These are phyloP conservation scores for Tarsius wallacei DNA, from an alignment of 2,797 vertebrate species.

Conservation along the genomic window DNA sequence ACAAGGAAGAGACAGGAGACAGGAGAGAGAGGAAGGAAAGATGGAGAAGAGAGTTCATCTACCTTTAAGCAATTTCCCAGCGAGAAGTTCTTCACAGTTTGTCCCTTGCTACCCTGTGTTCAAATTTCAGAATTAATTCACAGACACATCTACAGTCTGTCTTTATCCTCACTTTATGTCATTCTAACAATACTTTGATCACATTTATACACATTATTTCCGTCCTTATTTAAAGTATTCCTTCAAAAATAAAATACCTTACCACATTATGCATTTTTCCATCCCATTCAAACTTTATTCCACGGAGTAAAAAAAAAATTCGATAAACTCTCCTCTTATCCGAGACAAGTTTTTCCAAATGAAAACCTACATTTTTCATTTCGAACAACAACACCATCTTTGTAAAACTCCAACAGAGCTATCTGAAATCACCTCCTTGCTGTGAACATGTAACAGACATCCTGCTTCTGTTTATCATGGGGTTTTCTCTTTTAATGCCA, in stretches of 20 bases:
- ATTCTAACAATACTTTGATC: neutral
- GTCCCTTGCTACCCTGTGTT: neutral
- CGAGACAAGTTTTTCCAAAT: neutral
- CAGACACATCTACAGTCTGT: neutral
- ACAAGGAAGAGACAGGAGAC: neutral
- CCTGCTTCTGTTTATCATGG: conserved; percentile 36
- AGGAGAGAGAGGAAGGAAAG: neutral
- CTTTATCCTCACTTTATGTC: neutral
- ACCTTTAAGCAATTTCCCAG: neutral
- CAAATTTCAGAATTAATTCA: neutral
- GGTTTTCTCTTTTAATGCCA: neutral
- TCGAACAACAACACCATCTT: neutral
- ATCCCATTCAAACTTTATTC: neutral
- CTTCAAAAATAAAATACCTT: neutral
- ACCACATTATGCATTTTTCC: neutral
- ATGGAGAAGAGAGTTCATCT: neutral
- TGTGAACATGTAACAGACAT: neutral
- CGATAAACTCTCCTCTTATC: conserved; percentile 4
- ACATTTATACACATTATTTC: neutral
- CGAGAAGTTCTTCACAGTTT: neutral
- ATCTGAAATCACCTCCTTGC: neutral
- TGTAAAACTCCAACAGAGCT: neutral
- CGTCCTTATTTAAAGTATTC: neutral
- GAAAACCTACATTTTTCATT: neutral
- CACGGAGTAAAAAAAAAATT: neutral